Evolutionary conservation across 2,113 vertebrate genomes (phyloP).

Genomic region (Australoheros scitulus): DNA sequence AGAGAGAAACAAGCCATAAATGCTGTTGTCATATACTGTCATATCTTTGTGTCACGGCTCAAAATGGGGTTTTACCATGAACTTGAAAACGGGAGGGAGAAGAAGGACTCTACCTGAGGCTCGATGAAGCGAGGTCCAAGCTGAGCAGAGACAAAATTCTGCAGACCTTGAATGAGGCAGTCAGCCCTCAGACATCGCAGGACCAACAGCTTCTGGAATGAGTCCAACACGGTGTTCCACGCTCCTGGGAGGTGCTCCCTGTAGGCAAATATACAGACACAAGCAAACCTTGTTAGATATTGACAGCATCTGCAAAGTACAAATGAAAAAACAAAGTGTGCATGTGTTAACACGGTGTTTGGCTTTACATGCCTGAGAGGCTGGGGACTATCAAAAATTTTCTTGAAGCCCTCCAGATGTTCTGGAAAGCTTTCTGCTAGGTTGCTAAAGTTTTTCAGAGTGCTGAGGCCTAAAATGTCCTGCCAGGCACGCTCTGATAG

Average conservation of each 20-base stretch:
- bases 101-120: constrained; percentile 80
- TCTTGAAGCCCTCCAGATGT: constrained; percentile 77
- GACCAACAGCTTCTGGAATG: constrained; percentile 89
- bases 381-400: constrained; percentile 86
- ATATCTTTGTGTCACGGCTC: not conserved
- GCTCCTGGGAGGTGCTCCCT: constrained; percentile 85
- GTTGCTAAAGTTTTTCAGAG: constrained; percentile 79
- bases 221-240: constrained; percentile 82
- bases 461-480: constrained; percentile 86
- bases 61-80: not conserved
- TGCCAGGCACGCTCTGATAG: constrained; percentile 87
- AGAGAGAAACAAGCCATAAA: not conserved
- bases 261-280: constrained; percentile 13
- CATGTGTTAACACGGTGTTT: not conserved
- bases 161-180: constrained; percentile 87
- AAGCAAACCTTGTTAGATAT: not conserved
- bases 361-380: constrained; percentile 83
- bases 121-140: constrained; percentile 89
- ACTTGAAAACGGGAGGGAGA: not conserved
- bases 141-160: constrained; percentile 87
- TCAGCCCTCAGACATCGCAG: constrained; percentile 89
- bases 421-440: constrained; percentile 79
- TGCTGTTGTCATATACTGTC: not conserved
- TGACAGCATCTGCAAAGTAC: not conserved
- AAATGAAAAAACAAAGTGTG: not conserved